A percentile compares a stretch with the other conserved stretches of the same genome.
Conservation (phyloP, 2,888 invertebrate species). For the Oxytorus armatus region DNA sequence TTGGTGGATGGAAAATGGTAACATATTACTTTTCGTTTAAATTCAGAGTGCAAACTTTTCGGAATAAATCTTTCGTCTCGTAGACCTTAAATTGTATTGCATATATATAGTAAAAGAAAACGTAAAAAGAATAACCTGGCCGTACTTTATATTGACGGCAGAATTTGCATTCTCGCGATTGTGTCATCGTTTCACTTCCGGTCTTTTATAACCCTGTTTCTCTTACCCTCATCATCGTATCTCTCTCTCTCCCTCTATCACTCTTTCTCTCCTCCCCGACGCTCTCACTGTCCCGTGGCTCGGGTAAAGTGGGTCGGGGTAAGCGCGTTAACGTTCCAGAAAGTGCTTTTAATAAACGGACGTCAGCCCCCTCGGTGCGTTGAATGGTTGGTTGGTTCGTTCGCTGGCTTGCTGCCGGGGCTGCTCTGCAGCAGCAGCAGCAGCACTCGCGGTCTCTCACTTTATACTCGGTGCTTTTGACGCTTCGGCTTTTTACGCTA, state of each 20-base stretch:
- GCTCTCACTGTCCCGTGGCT: constrained; percentile 53
- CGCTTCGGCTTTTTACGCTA: constrained; percentile 79
- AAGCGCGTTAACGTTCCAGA: constrained; percentile 75
- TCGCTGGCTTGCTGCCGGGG: constrained; percentile 62
- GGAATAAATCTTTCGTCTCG: no score
- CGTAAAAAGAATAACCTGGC: neutral
- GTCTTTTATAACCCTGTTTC: constrained; percentile 51
- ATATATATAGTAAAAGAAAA: neutral
- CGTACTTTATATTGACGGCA: constrained; percentile 16
- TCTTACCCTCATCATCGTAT: neutral
- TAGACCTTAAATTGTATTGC: no score
- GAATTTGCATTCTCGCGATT: constrained; percentile 44
- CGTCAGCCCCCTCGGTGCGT: constrained; percentile 67
- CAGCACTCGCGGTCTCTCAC: constrained; percentile 68
- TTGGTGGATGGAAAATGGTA: no score
- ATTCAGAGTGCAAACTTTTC: no score
- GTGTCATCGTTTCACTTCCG: constrained; percentile 53
- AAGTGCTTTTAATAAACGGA: constrained; percentile 77
- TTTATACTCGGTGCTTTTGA: constrained; percentile 77
- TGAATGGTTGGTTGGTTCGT: constrained; percentile 61
- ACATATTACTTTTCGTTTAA: no score
- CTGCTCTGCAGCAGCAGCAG: constrained; percentile 46
- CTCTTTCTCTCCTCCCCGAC: constrained; percentile 40
- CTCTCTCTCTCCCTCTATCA: neutral
- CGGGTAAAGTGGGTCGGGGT: constrained; percentile 71